A percentile compares a stretch with the other conserved stretches of the same genome.
These are phyloP conservation scores for Menidia menidia DNA, from an alignment of 2,797 vertebrate genomes.

Conservation along the genomic window DNA sequence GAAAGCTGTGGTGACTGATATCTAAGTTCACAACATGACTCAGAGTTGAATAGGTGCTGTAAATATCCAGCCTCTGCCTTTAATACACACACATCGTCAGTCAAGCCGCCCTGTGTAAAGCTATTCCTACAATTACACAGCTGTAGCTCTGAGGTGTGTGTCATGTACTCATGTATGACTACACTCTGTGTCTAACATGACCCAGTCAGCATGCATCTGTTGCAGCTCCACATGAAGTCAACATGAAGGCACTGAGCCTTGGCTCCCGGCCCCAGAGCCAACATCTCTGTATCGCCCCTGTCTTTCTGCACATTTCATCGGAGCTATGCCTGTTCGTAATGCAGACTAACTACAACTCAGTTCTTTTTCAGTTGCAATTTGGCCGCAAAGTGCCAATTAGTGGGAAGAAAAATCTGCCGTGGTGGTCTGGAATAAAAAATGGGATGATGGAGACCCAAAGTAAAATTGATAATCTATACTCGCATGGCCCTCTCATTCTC, in stretches of 20 bases:
- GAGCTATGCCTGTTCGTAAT: slow-evolving; percentile 36
- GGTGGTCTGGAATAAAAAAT: slow-evolving; percentile 26
- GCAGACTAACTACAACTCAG: slow-evolving; percentile 39
- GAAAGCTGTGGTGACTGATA: slow-evolving; percentile 30
- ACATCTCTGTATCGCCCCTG: slow-evolving; percentile 8
- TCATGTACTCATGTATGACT: slow-evolving; percentile 22
- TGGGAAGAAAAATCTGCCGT: slow-evolving; percentile 34
- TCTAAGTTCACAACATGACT: slow-evolving; percentile 33
- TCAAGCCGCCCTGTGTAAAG: slow-evolving; percentile 7
- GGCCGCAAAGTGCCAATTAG: slow-evolving; percentile 69
- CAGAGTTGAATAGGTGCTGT: slow-evolving; percentile 18
- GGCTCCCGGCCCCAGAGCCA: slow-evolving; percentile 29
- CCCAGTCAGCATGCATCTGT: slow-evolving; percentile 30
- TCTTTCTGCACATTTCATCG: slow-evolving; percentile 44
- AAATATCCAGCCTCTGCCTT: slow-evolving; percentile 14
- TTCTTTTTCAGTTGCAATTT: slow-evolving; percentile 36
- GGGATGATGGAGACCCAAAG: slow-evolving; percentile 17
- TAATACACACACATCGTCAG: slow-evolving; percentile 1
- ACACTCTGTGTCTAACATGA: slow-evolving; percentile 14
- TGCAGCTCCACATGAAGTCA: slow-evolving; percentile 24
- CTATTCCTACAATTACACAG: slow-evolving; percentile 1
- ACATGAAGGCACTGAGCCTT: slow-evolving; percentile 18
- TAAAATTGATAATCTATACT: slow-evolving; percentile 31
- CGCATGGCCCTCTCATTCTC: slow-evolving; percentile 7
- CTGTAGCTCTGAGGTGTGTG: slow-evolving; percentile 19